A percentile compares a stretch with the other conserved stretches of the same genome.
Conservation (phyloP, 2,888 invertebrate genomes). For the Noctua janthina region DNA sequence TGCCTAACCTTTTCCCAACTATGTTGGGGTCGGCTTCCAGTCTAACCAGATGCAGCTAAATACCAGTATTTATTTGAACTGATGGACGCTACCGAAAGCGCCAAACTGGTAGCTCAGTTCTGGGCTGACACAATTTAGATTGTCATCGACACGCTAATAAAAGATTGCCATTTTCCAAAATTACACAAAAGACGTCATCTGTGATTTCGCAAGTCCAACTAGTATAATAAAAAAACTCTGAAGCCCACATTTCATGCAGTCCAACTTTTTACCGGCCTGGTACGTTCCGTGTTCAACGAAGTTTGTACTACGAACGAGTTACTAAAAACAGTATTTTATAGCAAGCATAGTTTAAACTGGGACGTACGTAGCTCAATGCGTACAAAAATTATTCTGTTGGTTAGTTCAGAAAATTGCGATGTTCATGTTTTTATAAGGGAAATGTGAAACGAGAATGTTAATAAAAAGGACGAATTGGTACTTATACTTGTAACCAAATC, state of each 20-base stretch:
- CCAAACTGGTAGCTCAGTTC: too few relatives aligned
- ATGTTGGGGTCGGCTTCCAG: too few relatives aligned
- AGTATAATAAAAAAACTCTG: slow-evolving; percentile 40
- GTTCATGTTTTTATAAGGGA: background rate
- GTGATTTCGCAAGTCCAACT: slow-evolving; percentile 35
- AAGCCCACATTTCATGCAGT: slow-evolving; percentile 47
- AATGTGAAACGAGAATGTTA: background rate
- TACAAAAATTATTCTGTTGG: slow-evolving; percentile 42
- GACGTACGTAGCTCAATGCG: slow-evolving; percentile 44
- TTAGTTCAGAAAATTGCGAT: slow-evolving; percentile 36
- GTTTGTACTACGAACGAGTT: slow-evolving; percentile 58
- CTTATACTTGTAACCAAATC: background rate
- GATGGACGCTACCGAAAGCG: too few relatives aligned
- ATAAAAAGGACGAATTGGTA: background rate
- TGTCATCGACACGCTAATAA: too few relatives aligned
- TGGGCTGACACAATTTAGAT: too few relatives aligned
- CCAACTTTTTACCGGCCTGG: slow-evolving; percentile 57
- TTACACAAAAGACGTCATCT: slow-evolving; percentile 1
- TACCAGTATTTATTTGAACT: too few relatives aligned
- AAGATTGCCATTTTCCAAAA: background rate
- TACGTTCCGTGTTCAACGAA: slow-evolving; percentile 57
- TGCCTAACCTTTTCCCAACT: too few relatives aligned
- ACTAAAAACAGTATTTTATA: slow-evolving; percentile 64
- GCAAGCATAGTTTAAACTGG: slow-evolving; percentile 61
- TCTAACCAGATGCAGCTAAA: too few relatives aligned